Evolutionary conservation across 1,140 invertebrate genomes (phyloP).

Genomic region (Zaprionus inermis): DNA sequence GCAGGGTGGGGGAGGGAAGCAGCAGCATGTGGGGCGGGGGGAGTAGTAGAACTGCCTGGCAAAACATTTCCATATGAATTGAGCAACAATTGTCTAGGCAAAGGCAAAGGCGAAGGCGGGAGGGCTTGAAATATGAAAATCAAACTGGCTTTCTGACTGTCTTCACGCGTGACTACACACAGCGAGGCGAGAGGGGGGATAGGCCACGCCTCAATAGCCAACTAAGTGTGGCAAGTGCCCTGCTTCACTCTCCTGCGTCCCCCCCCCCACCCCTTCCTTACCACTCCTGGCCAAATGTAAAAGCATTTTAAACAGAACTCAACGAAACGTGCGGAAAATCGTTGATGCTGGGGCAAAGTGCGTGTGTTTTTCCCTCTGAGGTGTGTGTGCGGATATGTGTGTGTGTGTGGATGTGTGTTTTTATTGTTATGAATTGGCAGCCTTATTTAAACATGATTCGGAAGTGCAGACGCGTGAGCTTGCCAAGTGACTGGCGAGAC

Average conservation of each 20-base stretch:
- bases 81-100: slow-evolving; percentile 63
- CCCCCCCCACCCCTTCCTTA: neutral
- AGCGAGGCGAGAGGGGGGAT: neutral
- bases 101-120: slow-evolving; percentile 35
- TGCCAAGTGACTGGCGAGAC: slow-evolving; percentile 28
- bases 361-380: slow-evolving; percentile 20
- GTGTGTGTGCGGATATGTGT: neutral
- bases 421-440: slow-evolving; percentile 72
- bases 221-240: neutral
- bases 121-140: slow-evolving; percentile 67
- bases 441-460: slow-evolving; percentile 34
- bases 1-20: neutral
- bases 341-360: slow-evolving; percentile 68
- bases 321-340: slow-evolving; percentile 77
- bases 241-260: neutral
- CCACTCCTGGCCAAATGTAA: slow-evolving; percentile 68
- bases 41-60: no score
- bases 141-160: slow-evolving; percentile 67
- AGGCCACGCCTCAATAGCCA: slow-evolving; percentile 8
- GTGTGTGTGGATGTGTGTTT: slow-evolving; percentile 21
- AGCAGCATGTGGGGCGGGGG: neutral
- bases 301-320: slow-evolving; percentile 79
- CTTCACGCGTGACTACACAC: slow-evolving; percentile 52
- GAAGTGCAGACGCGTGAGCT: slow-evolving; percentile 57
- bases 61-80: slow-evolving; percentile 73